Percentiles rank a stretch among this genome's conserved stretches.
These are phyloP conservation scores for Apotomis capreana DNA, from an alignment of 2,888 invertebrate genomes.

Conservation along the genomic window DNA sequence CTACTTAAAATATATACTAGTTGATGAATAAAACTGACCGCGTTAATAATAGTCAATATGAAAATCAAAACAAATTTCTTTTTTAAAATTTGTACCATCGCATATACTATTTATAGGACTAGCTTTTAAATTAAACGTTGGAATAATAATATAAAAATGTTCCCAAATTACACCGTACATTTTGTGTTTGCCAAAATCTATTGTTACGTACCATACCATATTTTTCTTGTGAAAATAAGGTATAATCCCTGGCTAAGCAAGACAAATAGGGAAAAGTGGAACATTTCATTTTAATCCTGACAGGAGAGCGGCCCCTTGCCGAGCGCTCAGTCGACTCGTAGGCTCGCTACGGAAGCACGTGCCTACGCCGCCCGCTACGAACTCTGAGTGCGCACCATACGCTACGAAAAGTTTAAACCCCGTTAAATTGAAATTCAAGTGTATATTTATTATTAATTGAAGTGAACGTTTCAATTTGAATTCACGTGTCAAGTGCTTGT, in stretches of 20 bases:
- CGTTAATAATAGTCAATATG: no score
- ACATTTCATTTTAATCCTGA: slow-evolving; percentile 42
- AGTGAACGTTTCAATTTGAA: background rate
- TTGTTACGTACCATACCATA: slow-evolving; percentile 35
- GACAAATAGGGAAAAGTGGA: slow-evolving; percentile 41
- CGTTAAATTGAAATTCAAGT: background rate
- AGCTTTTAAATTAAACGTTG: no score
- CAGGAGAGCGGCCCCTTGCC: slow-evolving; percentile 25
- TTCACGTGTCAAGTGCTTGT: background rate
- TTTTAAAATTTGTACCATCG: background rate
- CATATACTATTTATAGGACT: background rate
- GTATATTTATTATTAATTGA: background rate
- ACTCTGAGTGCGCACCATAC: background rate
- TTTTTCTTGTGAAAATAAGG: slow-evolving; percentile 40
- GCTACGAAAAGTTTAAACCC: slow-evolving; percentile 29
- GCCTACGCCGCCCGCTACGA: slow-evolving; percentile 26
- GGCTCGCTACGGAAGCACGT: slow-evolving; percentile 37
- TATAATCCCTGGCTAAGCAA: slow-evolving; percentile 40
- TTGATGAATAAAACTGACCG: no score
- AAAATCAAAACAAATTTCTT: no score
- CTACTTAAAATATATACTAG: no score
- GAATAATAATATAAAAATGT: slow-evolving; percentile 5
- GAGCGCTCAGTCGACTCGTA: slow-evolving; percentile 38
- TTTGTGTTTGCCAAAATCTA: slow-evolving; percentile 28
- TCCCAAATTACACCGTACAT: slow-evolving; percentile 3